Evolutionary conservation across 2,797 vertebrate species (phyloP).

Genomic region (Pangasius larnaudii): DNA sequence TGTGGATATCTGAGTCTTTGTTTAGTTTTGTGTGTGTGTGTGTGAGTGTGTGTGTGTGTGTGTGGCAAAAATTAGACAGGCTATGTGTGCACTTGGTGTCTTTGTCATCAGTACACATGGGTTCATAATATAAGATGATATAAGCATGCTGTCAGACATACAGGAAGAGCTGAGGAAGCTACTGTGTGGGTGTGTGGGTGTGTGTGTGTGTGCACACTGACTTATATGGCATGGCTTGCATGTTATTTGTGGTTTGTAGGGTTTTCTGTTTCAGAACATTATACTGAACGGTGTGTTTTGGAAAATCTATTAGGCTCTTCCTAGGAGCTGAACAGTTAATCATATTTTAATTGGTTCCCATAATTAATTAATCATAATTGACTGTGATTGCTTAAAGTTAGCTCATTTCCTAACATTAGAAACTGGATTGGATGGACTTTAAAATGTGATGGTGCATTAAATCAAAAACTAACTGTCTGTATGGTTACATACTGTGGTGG

Average conservation of each 20-base stretch:
- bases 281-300: background rate
- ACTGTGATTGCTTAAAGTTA: background rate
- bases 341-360: background rate
- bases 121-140: background rate
- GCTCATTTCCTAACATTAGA: background rate
- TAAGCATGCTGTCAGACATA: background rate
- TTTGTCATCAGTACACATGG: background rate
- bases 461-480: background rate
- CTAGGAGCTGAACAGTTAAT: background rate
- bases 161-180: constrained; percentile 3
- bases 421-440: background rate
- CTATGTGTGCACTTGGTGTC: background rate
- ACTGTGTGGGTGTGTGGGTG: background rate
- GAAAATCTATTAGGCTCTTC: background rate
- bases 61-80: background rate
- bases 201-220: background rate
- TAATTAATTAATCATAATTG: background rate
- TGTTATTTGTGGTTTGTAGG: background rate
- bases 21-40: constrained; percentile 24
- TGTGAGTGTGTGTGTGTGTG: constrained; percentile 26
- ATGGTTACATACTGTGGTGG: background rate
- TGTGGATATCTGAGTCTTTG: constrained; percentile 38
- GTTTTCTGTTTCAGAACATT: background rate
- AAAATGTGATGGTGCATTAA: background rate
- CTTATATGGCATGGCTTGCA: no score